Base-by-base conservation (phyloP, 2,797 vertebrate genomes). In the Uromys caudimaculatus region DNA sequence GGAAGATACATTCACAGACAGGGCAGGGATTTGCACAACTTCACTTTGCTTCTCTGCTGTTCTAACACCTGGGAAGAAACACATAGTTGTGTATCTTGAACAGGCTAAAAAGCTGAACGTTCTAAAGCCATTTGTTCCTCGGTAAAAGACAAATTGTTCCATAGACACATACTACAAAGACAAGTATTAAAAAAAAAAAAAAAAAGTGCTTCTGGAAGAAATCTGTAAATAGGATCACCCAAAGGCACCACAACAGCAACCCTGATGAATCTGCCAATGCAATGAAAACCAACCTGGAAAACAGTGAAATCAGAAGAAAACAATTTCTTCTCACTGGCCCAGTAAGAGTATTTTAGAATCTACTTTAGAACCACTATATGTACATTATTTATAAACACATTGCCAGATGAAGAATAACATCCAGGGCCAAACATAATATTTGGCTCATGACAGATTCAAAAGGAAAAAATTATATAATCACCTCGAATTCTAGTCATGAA, bases 401-500 rank as follows among this genome's bases (percentile, higher is more conserved):
- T 91, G 38, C 67, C 54, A 89, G 47, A 64, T 29, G 54, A 38
- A 89, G 54, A 93, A 88, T 27, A 93, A 76, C 19, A 60, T 54
- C 89, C 4, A 88, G 32, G 38, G 17, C 12, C 24, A 93, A 95
- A 76, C 7, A 56, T 24, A 88, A 6, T 56, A 96, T 5, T 8
- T 83, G 79, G 44, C 47, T 56, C 12, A 62, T 3, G 38, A 52
- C 35, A 95, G 35, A 92, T 27, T 96, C 58, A 84, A 96, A 94
- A 41, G 35, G 60, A 24, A 35, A 78, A 90, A 89, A 75, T 23
- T 2, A 84, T 75, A 6, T 50, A 83, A 96, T 77, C 23, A 84
- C 76, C 32, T 86, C 21, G 64, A 91, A 95, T 79, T 97, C 96
- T 93, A 91, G 54, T 82, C 16, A 60, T 19, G 47, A 93, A 90